A percentile compares a stretch with the other conserved stretches of the same genome.
These are phyloP conservation scores for Scrobipalpa costella DNA, from an alignment of 2,888 invertebrate genomes.

Conservation along the genomic window DNA sequence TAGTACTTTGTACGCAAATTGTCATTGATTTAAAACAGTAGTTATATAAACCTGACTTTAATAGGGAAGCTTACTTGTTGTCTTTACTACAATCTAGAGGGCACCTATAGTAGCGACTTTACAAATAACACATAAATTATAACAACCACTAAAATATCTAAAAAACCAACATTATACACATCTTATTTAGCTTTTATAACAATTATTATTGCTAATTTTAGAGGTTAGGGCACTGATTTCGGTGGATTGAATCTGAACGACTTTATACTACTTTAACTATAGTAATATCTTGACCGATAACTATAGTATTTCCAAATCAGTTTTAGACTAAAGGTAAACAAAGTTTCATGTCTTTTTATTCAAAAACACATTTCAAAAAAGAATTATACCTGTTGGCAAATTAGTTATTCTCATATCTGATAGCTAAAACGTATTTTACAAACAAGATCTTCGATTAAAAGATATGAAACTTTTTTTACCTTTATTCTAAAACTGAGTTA, in stretches of 20 bases:
- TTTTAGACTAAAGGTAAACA: too few relatives aligned
- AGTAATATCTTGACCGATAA: too few relatives aligned
- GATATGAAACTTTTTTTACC: too few relatives aligned
- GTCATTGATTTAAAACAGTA: background rate
- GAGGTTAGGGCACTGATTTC: conserved; percentile 31
- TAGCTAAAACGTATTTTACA: too few relatives aligned
- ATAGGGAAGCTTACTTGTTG: background rate
- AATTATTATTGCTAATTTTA: conserved; percentile 27
- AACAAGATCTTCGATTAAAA: too few relatives aligned
- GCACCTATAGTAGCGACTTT: conserved; percentile 12
- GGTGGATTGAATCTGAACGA: conserved; percentile 25
- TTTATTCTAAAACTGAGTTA: too few relatives aligned
- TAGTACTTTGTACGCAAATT: background rate
- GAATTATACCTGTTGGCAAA: too few relatives aligned
- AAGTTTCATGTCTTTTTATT: too few relatives aligned
- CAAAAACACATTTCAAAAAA: too few relatives aligned
- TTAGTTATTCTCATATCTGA: too few relatives aligned
- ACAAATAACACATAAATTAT: conserved; percentile 27
- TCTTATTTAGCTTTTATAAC: conserved; percentile 24
- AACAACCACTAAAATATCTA: conserved; percentile 36
- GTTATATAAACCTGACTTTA: conserved; percentile 10
- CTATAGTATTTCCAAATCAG: too few relatives aligned
- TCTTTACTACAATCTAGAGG: background rate
- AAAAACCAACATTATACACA: conserved; percentile 33
- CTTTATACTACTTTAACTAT: background rate